Evolutionary conservation across 64 coral and sea anemone genomes (phyloP), one percentile per base, ranked within the genome.

Genomic region (Montipora sp.): DNA sequence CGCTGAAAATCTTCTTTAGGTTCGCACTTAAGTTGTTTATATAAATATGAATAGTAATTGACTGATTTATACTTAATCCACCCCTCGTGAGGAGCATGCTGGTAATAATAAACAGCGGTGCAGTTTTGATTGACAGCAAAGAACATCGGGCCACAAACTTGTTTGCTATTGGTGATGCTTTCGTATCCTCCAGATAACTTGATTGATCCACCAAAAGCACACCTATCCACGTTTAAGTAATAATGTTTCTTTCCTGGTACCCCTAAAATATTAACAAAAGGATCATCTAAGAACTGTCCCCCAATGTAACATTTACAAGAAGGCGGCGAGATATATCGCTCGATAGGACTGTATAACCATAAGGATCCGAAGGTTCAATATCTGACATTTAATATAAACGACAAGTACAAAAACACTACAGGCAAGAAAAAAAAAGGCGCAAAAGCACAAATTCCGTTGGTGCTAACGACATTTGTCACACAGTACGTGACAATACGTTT

Each of bases 221-320:
- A 92, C 1, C 90, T 80, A 49, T 92, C 79, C 15, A 84, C 50
- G 44, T 92, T 92, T 19, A 92, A 61, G 73, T 92, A 92, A 48
- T 92, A 92, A 6, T 92, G 90, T n/a, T 71, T 23, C 18, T 51
- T 70, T 71, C 65, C 63, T n/a, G 82, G 65, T 48, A 69, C 10
- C 46, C 8, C 82, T 85, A 14, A 9, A 50, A 49, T 36, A 78
- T 4, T 3, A n/a, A 71, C 8, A 71, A 14, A 11, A 3, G 11
- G 0, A 48, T 5, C 14, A 84, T 16, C 3, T 67, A 69, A 2
- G 27, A 67, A 76, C 15, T 3, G 71, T 9, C n/a, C n/a, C 3
- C n/a, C 36, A 36, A 73, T 7, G 71, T 3, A 73, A 55, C 51
- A 6, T 55, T 55, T 36, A 36, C 27, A 36, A 36, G 36, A 36